Evolutionary conservation across 2,113 vertebrate genomes (phyloP).

Genomic region (Balaeniceps rex): DNA sequence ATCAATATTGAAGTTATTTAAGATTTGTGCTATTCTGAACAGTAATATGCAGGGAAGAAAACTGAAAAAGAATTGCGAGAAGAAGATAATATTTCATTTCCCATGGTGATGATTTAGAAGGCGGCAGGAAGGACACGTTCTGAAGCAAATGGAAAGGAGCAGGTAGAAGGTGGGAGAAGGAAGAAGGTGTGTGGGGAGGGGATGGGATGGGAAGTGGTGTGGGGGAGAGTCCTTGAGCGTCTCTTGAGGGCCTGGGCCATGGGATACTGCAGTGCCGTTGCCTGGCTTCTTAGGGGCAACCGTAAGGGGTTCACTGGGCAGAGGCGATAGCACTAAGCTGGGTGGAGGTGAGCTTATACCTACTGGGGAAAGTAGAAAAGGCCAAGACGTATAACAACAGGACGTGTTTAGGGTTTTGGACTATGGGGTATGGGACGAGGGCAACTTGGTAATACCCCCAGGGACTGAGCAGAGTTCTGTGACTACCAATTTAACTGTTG

Average conservation of each 20-base stretch:
- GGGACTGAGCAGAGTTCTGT: not conserved
- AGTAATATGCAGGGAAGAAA: not conserved
- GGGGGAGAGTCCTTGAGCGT: not conserved
- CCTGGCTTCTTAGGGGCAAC: not conserved
- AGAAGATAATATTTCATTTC: not conserved
- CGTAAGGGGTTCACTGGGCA: fast-evolving
- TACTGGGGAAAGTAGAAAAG: not conserved
- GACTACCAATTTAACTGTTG: not conserved
- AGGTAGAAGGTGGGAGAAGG: not conserved
- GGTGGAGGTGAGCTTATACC: not conserved
- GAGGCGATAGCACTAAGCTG: not conserved
- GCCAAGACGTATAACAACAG: not conserved
- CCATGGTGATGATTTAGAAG: too few relatives aligned
- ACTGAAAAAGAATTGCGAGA: not conserved
- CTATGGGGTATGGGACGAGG: not conserved
- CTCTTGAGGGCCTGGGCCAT: fast-evolving
- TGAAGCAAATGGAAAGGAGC: not conserved
- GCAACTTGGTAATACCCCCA: too few relatives aligned
- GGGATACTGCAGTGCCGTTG: too few relatives aligned
- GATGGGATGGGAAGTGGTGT: not conserved
- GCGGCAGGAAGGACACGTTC: not conserved
- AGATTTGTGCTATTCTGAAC: not conserved
- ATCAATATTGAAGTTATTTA: not conserved
- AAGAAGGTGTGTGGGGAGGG: not conserved
- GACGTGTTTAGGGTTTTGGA: not conserved